These are phyloP conservation scores for Diachrysia chrysitis DNA, from an alignment of 2,888 invertebrate species.

Conservation along the genomic window DNA sequence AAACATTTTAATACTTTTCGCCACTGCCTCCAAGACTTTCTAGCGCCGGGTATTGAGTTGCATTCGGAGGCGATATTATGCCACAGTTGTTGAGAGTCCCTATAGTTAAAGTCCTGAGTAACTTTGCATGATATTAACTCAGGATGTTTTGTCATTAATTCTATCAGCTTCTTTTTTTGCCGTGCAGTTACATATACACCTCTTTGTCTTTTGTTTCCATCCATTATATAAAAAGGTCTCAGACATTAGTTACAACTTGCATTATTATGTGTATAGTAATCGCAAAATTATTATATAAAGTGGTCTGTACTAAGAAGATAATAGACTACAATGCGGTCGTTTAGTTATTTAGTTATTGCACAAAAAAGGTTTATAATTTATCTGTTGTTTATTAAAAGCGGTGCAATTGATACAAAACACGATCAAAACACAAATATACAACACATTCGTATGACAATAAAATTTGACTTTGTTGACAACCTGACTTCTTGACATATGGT, in stretches of 20 bases:
- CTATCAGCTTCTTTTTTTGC: conserved; percentile 82
- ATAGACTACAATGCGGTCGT: background rate
- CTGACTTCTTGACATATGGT: too few species aligned
- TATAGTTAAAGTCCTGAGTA: conserved; percentile 74
- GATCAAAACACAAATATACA: background rate
- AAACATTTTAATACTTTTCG: conserved; percentile 72
- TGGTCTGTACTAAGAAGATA: background rate
- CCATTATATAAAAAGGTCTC: conserved; percentile 64
- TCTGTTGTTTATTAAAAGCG: background rate
- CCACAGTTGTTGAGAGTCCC: conserved; percentile 80
- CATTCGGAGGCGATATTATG: conserved; percentile 78
- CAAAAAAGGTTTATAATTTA: background rate
- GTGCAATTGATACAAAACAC: background rate
- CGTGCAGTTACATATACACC: conserved; percentile 73
- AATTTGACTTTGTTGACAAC: too few species aligned
- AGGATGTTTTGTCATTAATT: conserved; percentile 78
- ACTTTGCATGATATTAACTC: conserved; percentile 77
- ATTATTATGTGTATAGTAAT: conserved; percentile 15
- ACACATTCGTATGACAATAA: too few species aligned
- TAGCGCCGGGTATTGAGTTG: conserved; percentile 80
- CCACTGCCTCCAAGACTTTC: conserved; percentile 85
- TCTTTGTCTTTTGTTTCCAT: conserved; percentile 72
- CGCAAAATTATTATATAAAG: conserved; percentile 19
- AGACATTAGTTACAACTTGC: conserved; percentile 1
- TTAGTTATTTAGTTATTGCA: background rate